Percentiles rank a stretch among this genome's conserved stretches.
These are phyloP conservation scores for Corythaixoides concolor DNA, from an alignment of 2,113 vertebrate species.

Conservation along the genomic window DNA sequence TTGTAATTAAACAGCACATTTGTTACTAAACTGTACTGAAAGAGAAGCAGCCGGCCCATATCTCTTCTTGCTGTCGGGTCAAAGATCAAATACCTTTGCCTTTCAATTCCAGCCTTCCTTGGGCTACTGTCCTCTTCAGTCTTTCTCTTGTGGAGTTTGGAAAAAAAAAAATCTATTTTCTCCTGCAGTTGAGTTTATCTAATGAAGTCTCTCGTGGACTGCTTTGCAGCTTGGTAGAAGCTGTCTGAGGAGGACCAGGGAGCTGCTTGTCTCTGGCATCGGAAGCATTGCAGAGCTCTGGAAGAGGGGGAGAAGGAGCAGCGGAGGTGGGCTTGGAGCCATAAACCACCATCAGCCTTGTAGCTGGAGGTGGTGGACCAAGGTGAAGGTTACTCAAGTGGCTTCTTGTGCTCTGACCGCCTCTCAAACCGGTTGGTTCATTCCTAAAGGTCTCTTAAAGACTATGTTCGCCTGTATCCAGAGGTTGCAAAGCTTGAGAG, in stretches of 20 bases:
- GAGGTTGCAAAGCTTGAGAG: background rate
- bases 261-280: background rate
- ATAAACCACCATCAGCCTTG: background rate
- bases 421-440: accelerated
- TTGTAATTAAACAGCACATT: background rate
- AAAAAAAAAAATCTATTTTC: background rate
- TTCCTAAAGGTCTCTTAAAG: background rate
- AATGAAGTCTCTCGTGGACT: background rate
- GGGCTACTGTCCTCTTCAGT: background rate
- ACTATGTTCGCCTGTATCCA: accelerated
- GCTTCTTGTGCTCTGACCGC: background rate
- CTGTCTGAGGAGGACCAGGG: background rate
- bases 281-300: background rate
- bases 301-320: background rate
- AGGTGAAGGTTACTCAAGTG: background rate
- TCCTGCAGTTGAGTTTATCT: background rate
- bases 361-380: background rate
- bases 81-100: background rate
- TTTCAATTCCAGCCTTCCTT: background rate
- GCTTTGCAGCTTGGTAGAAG: background rate
- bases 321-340: background rate
- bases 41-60: background rate
- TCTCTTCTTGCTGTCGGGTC: background rate
- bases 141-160: background rate
- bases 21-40: background rate